Base-by-base conservation (phyloP, 2,113 vertebrate species). In the Pelodiscus sinensis region DNA sequence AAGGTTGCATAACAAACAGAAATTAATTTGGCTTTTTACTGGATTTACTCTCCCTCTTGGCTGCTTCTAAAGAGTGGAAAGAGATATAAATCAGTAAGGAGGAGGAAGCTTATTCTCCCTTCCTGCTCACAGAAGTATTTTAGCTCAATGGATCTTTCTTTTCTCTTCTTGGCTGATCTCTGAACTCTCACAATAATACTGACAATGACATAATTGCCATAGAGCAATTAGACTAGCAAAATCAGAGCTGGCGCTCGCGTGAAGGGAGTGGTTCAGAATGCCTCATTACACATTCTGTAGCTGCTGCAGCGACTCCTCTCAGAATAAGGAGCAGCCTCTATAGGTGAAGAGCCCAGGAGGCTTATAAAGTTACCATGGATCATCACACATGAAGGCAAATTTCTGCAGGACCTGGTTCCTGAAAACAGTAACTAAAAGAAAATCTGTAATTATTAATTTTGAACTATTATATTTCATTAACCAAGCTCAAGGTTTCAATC, bases 31-130 rank as follows among this genome's bases (percentile, higher is more conserved):
- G 9, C 85, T 82, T 83, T 55, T 10, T 5, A 4, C 2, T 21
- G 89, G 19, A 2, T 5, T 87, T 9, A 51, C n/a, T 31, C 52
- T 60, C 44, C 3, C 25, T 57, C 9, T 6, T 54, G 58, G 62
- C 31, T 1, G 13, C 2, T 0, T 19, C 29, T 58, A n/a, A 65
- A 65, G 25, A 81, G 12, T 21, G 65, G 65, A 19, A 6, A 3
- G 0, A 0, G n/a, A 60, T 9, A 1, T 50, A 77, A 77, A 77
- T 50, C 38, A 77, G 38, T 77, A 25, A 22, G 38, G 0, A 2
- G 27, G 9, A 31, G 5, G 11, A 35, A 7, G 38, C 38, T 0
- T 68, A 27, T 12, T 81, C 87, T 65, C 27, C 65, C 16, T 35
- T 19, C n/a, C 65, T 71, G 65, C 21, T 11, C 79, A 27, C 2